phyloP scores from a whole-genome alignment of 2,888 invertebrate species.

The Alentia gelatinosa region DNA sequence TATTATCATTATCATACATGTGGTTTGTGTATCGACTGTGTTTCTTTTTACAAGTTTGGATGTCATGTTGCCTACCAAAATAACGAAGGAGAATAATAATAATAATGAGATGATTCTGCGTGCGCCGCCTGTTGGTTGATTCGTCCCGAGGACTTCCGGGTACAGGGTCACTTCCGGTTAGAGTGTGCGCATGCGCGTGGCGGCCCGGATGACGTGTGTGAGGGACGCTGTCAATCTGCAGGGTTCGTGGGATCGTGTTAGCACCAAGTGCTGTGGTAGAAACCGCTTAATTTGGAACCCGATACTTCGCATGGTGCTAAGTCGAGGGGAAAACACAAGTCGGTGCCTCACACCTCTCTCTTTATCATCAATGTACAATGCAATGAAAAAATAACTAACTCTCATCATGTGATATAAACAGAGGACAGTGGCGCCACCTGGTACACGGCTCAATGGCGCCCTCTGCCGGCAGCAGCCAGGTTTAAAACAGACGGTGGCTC shows the following conservation, averaged over 20 bases:
- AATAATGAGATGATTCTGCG: background rate
- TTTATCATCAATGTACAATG: background rate
- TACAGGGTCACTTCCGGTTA: too few species aligned
- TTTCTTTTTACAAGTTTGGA: background rate
- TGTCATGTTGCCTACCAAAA: background rate
- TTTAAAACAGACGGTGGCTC: background rate
- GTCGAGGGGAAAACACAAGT: background rate
- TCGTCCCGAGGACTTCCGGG: too few species aligned
- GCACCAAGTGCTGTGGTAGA: background rate
- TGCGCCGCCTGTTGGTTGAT: background rate
- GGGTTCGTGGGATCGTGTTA: too few species aligned
- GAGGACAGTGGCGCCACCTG: slow-evolving; percentile 14
- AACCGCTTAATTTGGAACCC: background rate
- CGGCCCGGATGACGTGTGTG: too few species aligned
- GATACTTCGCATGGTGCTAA: slow-evolving; percentile 16
- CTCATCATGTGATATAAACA: slow-evolving; percentile 1
- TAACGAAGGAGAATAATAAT: background rate
- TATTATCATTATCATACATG: too few species aligned
- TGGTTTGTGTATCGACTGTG: background rate
- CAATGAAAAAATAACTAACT: background rate
- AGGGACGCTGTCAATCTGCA: too few species aligned
- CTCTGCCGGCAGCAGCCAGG: background rate
- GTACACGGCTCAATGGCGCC: slow-evolving; percentile 3
- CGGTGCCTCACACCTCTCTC: background rate
- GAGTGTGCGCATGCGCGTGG: too few species aligned